Percentiles rank a stretch among this genome's conserved stretches.
Conservation (phyloP, 1,140 invertebrate species). For the Dreissena rostriformis region DNA sequence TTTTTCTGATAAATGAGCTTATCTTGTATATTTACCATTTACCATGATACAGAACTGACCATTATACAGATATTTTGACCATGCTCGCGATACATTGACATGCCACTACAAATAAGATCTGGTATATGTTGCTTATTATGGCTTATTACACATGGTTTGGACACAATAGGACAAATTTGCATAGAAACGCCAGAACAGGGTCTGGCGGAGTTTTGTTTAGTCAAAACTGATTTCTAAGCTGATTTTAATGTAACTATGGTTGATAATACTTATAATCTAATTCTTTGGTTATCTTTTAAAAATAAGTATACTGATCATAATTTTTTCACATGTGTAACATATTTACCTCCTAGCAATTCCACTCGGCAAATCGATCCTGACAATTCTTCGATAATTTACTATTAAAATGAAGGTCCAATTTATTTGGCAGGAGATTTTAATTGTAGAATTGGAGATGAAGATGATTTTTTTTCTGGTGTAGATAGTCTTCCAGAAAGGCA, state of each 20-base stretch:
- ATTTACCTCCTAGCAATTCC: conserved; percentile 13
- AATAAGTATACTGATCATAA: not conserved
- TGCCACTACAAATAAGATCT: too few species aligned
- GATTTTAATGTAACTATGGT: conserved; percentile 19
- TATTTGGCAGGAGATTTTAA: not conserved
- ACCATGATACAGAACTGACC: too few species aligned
- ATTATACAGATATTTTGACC: too few species aligned
- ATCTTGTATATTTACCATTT: too few species aligned
- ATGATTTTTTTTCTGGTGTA: conserved; percentile 1
- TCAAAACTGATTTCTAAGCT: not conserved
- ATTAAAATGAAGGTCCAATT: conserved; percentile 18
- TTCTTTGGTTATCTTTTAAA: conserved; percentile 21
- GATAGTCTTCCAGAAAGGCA: not conserved
- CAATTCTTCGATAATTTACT: not conserved
- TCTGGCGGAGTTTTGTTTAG: not conserved
- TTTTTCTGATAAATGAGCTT: too few species aligned
- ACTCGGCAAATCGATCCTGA: conserved; percentile 13
- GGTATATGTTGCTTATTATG: too few species aligned
- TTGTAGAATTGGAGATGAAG: conserved; percentile 9
- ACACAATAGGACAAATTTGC: not conserved
- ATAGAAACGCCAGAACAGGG: not conserved
- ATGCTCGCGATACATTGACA: too few species aligned
- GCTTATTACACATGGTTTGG: not conserved
- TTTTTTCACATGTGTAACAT: conserved; percentile 19
- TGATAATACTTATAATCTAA: conserved; percentile 2